A percentile compares a stretch with the other conserved stretches of the same genome.
Evolutionary conservation across 1,140 invertebrate genomes (phyloP).

Genomic region (Scaptomyza pallida): DNA sequence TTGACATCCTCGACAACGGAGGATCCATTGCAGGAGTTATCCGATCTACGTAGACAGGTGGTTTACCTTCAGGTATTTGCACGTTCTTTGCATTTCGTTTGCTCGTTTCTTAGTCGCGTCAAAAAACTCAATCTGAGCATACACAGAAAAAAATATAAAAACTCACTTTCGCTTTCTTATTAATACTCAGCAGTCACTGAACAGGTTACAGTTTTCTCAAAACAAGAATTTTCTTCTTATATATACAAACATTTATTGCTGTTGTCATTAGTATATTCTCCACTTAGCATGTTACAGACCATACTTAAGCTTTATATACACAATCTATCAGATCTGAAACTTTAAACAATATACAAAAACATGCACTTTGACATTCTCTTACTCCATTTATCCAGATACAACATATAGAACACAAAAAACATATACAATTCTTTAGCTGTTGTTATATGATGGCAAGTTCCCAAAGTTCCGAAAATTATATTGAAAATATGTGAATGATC

Average conservation of each 20-base stretch:
- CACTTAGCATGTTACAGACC: constrained; percentile 40
- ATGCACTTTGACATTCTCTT: constrained; percentile 39
- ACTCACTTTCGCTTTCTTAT: constrained; percentile 41
- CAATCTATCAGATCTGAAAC: constrained; percentile 6
- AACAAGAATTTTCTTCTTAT: constrained; percentile 15
- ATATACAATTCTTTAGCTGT: constrained; percentile 38
- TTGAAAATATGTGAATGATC: no score
- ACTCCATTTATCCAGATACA: constrained; percentile 9
- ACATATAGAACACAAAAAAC: constrained; percentile 19
- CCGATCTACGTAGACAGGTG: constrained; percentile 91
- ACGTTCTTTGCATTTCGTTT: constrained; percentile 79
- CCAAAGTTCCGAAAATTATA: constrained; percentile 17
- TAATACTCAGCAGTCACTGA: constrained; percentile 25
- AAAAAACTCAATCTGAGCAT: constrained; percentile 44
- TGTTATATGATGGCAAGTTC: constrained; percentile 38
- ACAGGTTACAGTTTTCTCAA: constrained; percentile 43
- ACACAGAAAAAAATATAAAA: background rate
- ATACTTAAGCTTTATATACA: constrained; percentile 44
- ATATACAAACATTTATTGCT: constrained; percentile 45
- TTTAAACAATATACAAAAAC: constrained; percentile 8
- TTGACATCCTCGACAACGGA: constrained; percentile 84
- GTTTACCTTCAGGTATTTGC: constrained; percentile 89
- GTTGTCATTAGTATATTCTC: constrained; percentile 23
- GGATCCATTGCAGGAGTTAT: constrained; percentile 87
- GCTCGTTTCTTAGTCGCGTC: constrained; percentile 45